A percentile compares a stretch with the other conserved stretches of the same genome.
Evolutionary conservation across 2,888 invertebrate genomes (phyloP).

Genomic region (Hoplodrina blanda): DNA sequence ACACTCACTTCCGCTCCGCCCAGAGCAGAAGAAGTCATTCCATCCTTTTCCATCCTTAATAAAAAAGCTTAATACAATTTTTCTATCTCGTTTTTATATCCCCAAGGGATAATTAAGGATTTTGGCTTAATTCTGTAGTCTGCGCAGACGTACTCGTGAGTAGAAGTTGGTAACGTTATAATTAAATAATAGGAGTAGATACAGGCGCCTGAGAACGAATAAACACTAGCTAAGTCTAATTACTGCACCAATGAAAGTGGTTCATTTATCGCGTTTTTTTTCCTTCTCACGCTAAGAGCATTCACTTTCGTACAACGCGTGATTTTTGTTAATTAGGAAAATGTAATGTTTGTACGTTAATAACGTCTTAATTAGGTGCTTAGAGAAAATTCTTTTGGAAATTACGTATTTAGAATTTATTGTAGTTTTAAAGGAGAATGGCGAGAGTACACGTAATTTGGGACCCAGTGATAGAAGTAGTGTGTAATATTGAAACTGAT

Average conservation of each 20-base stretch:
- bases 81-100: no score
- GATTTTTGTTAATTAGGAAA: slow-evolving; percentile 56
- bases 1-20: no score
- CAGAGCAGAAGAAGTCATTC: no score
- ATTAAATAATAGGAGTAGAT: slow-evolving; percentile 17
- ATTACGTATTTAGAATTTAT: slow-evolving; percentile 16
- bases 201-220: slow-evolving; percentile 34
- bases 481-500: no score
- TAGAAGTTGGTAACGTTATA: neutral
- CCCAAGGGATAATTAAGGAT: no score
- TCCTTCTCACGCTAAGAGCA: slow-evolving; percentile 28
- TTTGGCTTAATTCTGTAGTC: no score
- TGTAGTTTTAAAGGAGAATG: no score
- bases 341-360: slow-evolving; percentile 38
- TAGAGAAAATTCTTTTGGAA: slow-evolving; percentile 29
- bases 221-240: slow-evolving; percentile 28
- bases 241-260: slow-evolving; percentile 43
- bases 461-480: no score
- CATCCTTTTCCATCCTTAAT: no score
- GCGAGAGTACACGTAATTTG: no score
- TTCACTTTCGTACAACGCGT: slow-evolving; percentile 51
- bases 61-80: no score
- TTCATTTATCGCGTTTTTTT: slow-evolving; percentile 33
- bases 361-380: slow-evolving; percentile 40
- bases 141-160: no score